Evolutionary conservation across 2,888 invertebrate genomes (phyloP).

Genomic region (Abscondita cerata): DNA sequence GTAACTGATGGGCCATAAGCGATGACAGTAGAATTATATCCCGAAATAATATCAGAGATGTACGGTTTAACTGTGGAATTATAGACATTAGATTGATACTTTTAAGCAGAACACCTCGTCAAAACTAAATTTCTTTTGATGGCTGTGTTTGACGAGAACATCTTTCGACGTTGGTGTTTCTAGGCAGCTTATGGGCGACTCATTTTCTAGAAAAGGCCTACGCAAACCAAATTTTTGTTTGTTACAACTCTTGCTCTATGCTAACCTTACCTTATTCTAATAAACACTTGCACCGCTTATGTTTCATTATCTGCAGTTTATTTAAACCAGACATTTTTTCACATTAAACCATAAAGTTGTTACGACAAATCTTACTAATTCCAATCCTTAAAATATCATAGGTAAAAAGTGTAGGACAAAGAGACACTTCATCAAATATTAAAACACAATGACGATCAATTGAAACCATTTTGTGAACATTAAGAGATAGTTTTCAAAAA

Average conservation of each 20-base stretch:
- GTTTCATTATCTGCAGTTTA: no score
- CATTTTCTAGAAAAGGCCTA: not conserved
- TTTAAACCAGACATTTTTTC: no score
- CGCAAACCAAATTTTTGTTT: not conserved
- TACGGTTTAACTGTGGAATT: not conserved
- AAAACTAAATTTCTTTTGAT: not conserved
- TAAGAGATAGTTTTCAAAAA: no score
- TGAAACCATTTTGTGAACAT: no score
- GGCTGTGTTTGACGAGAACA: not conserved
- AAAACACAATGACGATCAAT: no score
- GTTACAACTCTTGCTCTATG: not conserved
- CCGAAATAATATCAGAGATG: not conserved
- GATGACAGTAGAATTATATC: not conserved
- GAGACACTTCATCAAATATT: no score
- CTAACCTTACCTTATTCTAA: conserved; percentile 1
- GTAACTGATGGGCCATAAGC: not conserved
- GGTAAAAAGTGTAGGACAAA: no score
- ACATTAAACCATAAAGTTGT: no score
- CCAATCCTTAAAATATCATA: no score
- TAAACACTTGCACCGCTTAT: not conserved
- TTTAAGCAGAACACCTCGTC: not conserved
- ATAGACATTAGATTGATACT: not conserved
- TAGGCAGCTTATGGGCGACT: not conserved
- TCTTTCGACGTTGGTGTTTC: not conserved
- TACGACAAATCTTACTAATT: no score